Evolutionary conservation across 2,888 invertebrate genomes (phyloP), one percentile per base, ranked within the genome.

Genomic region (Lasioglossum lativentre): DNA sequence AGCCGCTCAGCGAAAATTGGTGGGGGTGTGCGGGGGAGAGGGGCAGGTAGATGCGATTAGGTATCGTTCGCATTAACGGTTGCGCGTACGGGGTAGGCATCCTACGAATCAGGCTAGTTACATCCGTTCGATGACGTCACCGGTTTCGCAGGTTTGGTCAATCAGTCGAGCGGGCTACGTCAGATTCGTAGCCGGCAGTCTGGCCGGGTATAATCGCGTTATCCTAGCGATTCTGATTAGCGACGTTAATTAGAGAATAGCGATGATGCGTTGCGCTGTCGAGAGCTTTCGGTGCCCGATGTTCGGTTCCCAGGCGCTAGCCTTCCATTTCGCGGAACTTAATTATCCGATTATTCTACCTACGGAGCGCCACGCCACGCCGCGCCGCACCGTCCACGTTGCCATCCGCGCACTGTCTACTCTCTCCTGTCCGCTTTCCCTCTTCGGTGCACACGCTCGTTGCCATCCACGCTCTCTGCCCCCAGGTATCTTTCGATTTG

Each of bases 171-270:
- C 87, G 89, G 91, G 90, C 90, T 87, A 94, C 92, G 92, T 94
- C 93, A 93, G 94, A 94, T 92, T 94, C 90, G 91, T 88, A 70
- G 40, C 23, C 4, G 90, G 88, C 82, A 83, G 84, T 74, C 90
- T 88, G 90, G 87, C 89, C 87, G 85, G 79, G 88, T 90, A 93
- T 94, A 94, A 94, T 94, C 94, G 92, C 89, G 92, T 94, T 94
- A 94, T 88, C 92, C 92, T 91, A 87, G 92, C 91, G 92, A 92
- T 94, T 92, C 93, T 93, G 94, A 94, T 94, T 93, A 94, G 93
- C 92, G 92, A 92, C 94, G 93, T 94, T 94, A 94, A 94, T 94
- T 94, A 94, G 93, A 90, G 93, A 93, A 94, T 92, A 92, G 93
- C 93, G 92, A 93, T 93, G 93, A 93, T 93, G 93, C 93, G 92